Conservation (phyloP, 2,113 vertebrate genomes). For the Nerophis lumbriciformis region DNA sequence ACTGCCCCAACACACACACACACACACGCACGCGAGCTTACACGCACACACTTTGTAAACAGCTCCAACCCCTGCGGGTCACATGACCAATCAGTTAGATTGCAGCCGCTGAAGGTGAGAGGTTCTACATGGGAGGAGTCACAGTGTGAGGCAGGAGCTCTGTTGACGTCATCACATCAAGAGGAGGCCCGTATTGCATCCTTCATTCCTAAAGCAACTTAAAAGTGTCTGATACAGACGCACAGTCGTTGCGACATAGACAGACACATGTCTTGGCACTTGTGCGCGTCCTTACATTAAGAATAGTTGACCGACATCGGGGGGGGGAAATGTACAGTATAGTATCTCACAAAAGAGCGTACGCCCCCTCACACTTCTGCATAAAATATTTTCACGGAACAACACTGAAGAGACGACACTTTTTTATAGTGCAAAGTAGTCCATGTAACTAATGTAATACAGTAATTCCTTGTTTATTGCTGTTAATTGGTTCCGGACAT, state of each 20-base stretch:
- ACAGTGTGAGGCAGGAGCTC: slow-evolving; percentile 85
- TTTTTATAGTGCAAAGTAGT: too few species aligned
- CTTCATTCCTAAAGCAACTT: not conserved
- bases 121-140: slow-evolving; percentile 75
- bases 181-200: slow-evolving; percentile 33
- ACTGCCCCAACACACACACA: too few species aligned
- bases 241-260: not conserved
- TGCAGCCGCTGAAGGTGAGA: slow-evolving; percentile 64
- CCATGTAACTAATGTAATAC: too few species aligned
- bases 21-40: not conserved
- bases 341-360: too few species aligned
- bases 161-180: slow-evolving; percentile 75
- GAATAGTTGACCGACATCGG: slow-evolving; percentile 20
- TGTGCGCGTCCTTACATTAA: not conserved
- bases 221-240: slow-evolving; percentile 1
- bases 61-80: not conserved
- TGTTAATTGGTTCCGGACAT: too few species aligned
- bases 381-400: too few species aligned
- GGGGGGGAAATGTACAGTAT: not conserved
- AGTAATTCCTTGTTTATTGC: too few species aligned
- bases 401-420: too few species aligned
- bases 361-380: too few species aligned
- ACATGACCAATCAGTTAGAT: not conserved
- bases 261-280: slow-evolving; percentile 1
- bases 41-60: slow-evolving; percentile 5